A percentile compares a stretch with the other conserved stretches of the same genome.
Conservation (phyloP, 2,113 vertebrate species). For the Himantopus leucocephalus region DNA sequence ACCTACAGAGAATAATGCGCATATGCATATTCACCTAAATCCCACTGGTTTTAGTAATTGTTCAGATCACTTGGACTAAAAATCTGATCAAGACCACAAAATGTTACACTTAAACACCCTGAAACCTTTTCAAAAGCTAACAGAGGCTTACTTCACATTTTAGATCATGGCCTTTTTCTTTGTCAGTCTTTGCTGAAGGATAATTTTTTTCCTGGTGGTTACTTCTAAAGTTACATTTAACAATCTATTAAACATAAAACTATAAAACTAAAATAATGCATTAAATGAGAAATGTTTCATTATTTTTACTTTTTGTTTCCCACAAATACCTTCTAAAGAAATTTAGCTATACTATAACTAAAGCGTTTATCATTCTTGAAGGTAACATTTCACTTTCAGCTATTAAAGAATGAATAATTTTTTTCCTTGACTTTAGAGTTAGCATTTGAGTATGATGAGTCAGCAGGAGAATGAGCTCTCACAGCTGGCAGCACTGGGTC, state of each 20-base stretch:
- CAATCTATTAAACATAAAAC: not conserved
- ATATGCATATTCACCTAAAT: not conserved
- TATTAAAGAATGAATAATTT: not conserved
- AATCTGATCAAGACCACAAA: not conserved
- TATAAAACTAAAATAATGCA: not conserved
- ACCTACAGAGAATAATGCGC: not conserved
- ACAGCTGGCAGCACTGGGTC: not conserved
- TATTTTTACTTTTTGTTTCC: not conserved
- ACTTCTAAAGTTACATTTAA: not conserved
- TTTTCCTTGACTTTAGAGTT: not conserved
- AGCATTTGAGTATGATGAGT: not conserved
- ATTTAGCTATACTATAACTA: not conserved
- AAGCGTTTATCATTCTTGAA: not conserved
- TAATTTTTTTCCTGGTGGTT: not conserved
- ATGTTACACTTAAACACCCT: not conserved
- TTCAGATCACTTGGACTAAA: not conserved
- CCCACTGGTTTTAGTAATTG: not conserved
- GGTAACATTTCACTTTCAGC: not conserved
- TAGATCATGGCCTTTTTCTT: not conserved
- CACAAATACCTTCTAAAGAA: not conserved
- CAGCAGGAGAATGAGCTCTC: not conserved
- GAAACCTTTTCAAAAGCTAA: not conserved
- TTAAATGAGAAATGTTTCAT: not conserved
- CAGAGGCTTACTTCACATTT: not conserved
- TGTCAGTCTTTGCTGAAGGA: not conserved